A percentile compares a stretch with the other conserved stretches of the same genome.
Conservation (phyloP, 2,113 vertebrate species). For the Myanophis thanlyinensis region DNA sequence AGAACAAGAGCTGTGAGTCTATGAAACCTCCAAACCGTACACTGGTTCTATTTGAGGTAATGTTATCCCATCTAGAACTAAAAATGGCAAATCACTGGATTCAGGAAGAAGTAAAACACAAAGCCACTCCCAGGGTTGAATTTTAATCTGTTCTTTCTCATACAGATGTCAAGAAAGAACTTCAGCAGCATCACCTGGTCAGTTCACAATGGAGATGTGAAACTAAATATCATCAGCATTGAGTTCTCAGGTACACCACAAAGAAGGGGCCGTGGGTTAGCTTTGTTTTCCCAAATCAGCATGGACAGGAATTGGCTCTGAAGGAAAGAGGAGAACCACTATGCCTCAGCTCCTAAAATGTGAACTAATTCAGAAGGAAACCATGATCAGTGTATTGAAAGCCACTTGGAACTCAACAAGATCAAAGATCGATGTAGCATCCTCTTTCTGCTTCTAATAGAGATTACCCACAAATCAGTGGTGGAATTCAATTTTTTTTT, state of each 20-base stretch:
- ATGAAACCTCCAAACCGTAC: background rate
- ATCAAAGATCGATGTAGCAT: background rate
- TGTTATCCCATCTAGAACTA: background rate
- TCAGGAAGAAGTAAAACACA: background rate
- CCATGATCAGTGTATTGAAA: background rate
- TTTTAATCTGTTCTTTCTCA: background rate
- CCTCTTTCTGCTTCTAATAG: background rate
- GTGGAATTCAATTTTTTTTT: too few species aligned
- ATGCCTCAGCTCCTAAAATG: background rate
- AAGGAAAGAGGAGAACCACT: background rate
- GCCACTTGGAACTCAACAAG: background rate
- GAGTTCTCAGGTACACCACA: background rate
- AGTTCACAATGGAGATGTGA: background rate
- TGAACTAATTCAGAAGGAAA: background rate
- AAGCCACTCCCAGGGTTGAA: background rate
- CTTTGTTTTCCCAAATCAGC: background rate
- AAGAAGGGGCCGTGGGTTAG: background rate
- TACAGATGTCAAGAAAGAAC: background rate
- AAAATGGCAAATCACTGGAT: background rate
- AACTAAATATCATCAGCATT: background rate
- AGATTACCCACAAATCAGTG: background rate
- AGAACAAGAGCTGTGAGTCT: background rate
- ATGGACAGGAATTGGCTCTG: background rate
- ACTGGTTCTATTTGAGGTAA: background rate
- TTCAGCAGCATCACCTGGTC: background rate